Conservation (phyloP, 2,113 vertebrate genomes). For the Pan paniscus region DNA sequence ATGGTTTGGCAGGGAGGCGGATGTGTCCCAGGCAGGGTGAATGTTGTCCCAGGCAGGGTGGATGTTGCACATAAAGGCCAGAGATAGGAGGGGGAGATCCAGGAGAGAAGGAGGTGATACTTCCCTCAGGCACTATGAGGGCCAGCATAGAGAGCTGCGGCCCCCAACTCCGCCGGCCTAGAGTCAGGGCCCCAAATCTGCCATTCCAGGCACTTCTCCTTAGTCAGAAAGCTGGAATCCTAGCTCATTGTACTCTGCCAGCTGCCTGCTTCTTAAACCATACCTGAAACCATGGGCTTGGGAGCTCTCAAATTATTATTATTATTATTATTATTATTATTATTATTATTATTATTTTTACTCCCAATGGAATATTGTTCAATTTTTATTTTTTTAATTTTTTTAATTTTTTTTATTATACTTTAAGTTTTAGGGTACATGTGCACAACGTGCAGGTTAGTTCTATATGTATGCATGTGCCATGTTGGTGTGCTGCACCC, state of each 20-base stretch:
- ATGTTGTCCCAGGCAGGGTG: not conserved
- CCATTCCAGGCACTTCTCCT: not conserved
- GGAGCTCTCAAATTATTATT: not conserved
- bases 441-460: too few species aligned
- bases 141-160: not conserved
- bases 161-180: rapidly evolving
- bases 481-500: too few species aligned
- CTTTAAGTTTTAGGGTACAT: too few species aligned
- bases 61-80: not conserved
- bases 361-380: too few species aligned
- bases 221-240: not conserved
- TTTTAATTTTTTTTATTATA: too few species aligned
- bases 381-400: too few species aligned
- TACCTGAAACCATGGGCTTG: not conserved
- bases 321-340: not conserved
- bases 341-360: not conserved
- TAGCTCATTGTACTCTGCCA: not conserved
- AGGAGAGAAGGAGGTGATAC: not conserved
- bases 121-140: not conserved
- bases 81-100: not conserved
- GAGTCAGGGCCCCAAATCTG: not conserved
- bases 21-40: not conserved
- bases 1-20: not conserved
- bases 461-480: too few species aligned
- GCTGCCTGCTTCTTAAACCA: not conserved